These are phyloP conservation scores for Pteromalus puparum DNA, from an alignment of 1,140 invertebrate species.

Conservation along the genomic window DNA sequence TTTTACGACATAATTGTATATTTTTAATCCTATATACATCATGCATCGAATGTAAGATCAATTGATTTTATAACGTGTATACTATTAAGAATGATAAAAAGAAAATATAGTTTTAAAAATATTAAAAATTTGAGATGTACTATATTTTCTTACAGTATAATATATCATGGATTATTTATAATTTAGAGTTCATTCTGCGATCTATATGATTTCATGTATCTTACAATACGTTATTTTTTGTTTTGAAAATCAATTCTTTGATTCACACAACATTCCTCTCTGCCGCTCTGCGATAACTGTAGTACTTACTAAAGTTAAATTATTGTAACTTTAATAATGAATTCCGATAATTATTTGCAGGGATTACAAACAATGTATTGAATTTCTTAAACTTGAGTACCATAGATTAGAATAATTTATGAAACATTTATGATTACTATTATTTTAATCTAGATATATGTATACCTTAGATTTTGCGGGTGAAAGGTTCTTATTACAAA, in stretches of 20 bases:
- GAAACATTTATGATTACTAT: constrained; percentile 1
- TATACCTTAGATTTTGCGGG: constrained; percentile 33
- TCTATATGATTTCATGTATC: too few relatives aligned
- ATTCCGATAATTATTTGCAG: neutral
- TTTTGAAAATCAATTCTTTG: neutral
- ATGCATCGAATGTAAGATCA: neutral
- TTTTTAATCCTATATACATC: neutral
- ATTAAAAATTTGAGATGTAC: neutral
- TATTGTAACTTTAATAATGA: neutral
- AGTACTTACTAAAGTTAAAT: constrained; percentile 38
- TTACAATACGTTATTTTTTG: neutral
- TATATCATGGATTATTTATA: neutral
- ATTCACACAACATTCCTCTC: constrained; percentile 23
- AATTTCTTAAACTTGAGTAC: constrained; percentile 25
- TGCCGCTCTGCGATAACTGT: constrained; percentile 12
- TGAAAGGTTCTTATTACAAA: constrained; percentile 42
- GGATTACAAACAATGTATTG: neutral
- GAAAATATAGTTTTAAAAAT: neutral
- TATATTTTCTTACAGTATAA: neutral
- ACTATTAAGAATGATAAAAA: neutral
- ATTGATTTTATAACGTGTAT: constrained; percentile 6
- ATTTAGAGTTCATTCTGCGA: too few relatives aligned
- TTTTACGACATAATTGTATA: constrained; percentile 17
- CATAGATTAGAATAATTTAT: constrained; percentile 41
- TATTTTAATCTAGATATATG: constrained; percentile 7